Percentiles rank a stretch among this genome's conserved stretches.
phyloP scores from a whole-genome alignment of 2,797 vertebrate species.

The Dipus sagitta region DNA sequence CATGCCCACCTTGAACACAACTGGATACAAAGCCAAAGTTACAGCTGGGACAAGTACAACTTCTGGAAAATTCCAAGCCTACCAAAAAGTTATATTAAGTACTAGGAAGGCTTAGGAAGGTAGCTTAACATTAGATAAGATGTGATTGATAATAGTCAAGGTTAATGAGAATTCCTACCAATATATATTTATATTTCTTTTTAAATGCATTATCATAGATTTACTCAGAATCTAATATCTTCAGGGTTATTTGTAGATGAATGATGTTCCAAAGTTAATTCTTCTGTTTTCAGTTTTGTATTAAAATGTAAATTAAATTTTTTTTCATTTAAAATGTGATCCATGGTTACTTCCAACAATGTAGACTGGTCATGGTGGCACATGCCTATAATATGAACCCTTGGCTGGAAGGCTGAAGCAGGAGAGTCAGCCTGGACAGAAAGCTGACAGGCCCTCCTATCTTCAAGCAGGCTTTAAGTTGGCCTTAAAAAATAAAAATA shows the following conservation, averaged over 20 bases:
- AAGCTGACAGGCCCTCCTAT: background rate
- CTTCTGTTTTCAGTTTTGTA: slow-evolving; percentile 47
- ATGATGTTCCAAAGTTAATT: background rate
- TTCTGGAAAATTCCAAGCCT: background rate
- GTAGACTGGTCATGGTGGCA: background rate
- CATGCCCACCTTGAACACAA: background rate
- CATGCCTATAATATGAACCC: background rate
- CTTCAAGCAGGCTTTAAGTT: background rate
- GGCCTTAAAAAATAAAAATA: background rate
- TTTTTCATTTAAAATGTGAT: background rate
- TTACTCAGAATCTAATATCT: background rate
- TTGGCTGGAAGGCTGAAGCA: background rate
- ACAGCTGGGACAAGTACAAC: background rate
- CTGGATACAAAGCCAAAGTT: background rate
- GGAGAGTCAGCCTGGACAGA: background rate
- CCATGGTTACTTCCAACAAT: slow-evolving; percentile 8
- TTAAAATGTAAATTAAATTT: slow-evolving; percentile 36
- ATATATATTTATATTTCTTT: slow-evolving; percentile 49
- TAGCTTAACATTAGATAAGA: background rate
- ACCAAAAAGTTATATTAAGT: background rate
- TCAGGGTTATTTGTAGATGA: background rate
- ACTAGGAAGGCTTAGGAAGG: background rate
- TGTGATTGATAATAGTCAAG: background rate
- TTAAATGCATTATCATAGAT: background rate
- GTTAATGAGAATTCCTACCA: background rate